Conservation (phyloP, 1,140 invertebrate species). For the Paraescarpia echinospica region DNA sequence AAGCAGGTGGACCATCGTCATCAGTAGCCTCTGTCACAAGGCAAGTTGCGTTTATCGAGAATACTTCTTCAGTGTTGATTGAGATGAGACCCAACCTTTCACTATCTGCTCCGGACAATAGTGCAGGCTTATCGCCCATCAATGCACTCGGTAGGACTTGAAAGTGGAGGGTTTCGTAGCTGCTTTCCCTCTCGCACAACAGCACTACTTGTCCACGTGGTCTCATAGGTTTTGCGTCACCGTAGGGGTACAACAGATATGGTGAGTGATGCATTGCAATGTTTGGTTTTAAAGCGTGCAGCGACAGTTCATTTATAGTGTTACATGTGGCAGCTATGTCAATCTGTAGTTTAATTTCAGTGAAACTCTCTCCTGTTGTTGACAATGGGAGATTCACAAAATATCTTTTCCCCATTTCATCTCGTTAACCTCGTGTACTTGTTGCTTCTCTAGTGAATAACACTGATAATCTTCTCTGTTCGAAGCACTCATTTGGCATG, state of each 20-base stretch:
- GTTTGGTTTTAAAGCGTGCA: neutral
- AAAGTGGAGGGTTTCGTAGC: neutral
- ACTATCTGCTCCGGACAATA: conserved; percentile 7
- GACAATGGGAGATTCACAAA: conserved; percentile 15
- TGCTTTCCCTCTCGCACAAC: conserved; percentile 10
- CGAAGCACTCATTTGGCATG: too few relatives aligned
- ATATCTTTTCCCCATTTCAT: conserved; percentile 7
- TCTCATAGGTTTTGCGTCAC: conserved; percentile 4
- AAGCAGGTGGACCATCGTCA: too few relatives aligned
- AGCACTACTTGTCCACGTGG: conserved; percentile 10
- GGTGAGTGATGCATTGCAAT: too few relatives aligned
- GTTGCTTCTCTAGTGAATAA: too few relatives aligned
- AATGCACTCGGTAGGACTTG: conserved; percentile 5
- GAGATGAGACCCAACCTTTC: conserved; percentile 6
- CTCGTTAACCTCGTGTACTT: conserved; percentile 10
- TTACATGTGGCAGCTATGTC: neutral
- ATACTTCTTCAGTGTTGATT: neutral
- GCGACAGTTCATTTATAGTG: conserved; percentile 4
- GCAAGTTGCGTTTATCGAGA: neutral
- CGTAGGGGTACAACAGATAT: neutral
- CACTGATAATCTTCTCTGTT: too few relatives aligned
- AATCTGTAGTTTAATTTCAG: conserved; percentile 12
- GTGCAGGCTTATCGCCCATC: conserved; percentile 14
- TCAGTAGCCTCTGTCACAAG: too few relatives aligned
- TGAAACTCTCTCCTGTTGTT: conserved; percentile 16